Percentiles rank a stretch among this genome's conserved stretches.
Evolutionary conservation across 2,113 vertebrate genomes (phyloP).

Genomic region (Hyperoodon ampullatus): DNA sequence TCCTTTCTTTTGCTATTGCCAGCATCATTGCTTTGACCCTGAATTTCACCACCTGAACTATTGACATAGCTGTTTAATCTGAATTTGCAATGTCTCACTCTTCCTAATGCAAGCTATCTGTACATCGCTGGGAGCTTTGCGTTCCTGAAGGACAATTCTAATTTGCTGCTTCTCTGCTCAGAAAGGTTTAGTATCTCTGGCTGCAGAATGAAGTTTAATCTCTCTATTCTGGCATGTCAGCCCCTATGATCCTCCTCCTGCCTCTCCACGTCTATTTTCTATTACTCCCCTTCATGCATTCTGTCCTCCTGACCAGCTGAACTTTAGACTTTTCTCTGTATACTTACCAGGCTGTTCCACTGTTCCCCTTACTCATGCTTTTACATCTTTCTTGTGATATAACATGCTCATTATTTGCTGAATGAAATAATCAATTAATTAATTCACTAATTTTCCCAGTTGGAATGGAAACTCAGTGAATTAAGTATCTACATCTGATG

Average conservation of each 20-base stretch:
- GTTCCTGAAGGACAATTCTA: neutral
- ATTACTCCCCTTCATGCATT: neutral
- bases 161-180: neutral
- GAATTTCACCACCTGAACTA: neutral
- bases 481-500: neutral
- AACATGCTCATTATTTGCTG: neutral
- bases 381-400: neutral
- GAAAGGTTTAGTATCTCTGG: neutral
- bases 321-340: neutral
- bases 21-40: neutral
- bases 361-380: neutral
- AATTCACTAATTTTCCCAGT: neutral
- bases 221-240: neutral
- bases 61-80: neutral
- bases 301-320: neutral
- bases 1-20: neutral
- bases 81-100: neutral
- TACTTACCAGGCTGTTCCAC: neutral
- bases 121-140: neutral
- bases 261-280: neutral
- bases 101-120: neutral
- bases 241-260: neutral
- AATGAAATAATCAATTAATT: neutral
- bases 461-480: neutral
- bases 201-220: neutral